Percentiles rank a stretch among this genome's conserved stretches.
Evolutionary conservation across 2,113 vertebrate genomes (phyloP).

Genomic region (Megaceryle torquata): DNA sequence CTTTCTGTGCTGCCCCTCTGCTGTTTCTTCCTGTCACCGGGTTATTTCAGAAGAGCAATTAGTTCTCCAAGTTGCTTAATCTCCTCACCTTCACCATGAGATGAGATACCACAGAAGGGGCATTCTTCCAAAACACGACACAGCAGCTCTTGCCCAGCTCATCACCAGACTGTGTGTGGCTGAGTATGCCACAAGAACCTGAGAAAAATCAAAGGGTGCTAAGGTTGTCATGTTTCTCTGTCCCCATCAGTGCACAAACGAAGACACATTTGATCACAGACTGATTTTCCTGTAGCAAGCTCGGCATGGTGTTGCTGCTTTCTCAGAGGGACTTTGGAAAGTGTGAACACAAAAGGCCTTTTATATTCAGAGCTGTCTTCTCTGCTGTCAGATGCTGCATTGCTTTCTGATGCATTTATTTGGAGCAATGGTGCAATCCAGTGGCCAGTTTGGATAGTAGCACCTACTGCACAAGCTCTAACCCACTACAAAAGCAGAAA

Average conservation of each 20-base stretch:
- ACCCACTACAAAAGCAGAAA: neutral
- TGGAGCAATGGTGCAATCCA: constrained; percentile 55
- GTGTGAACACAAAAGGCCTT: neutral
- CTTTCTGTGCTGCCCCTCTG: neutral
- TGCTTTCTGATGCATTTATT: neutral
- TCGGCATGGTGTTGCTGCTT: neutral
- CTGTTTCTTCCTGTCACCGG: neutral
- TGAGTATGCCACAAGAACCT: neutral
- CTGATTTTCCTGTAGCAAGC: neutral
- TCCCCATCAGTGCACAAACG: neutral
- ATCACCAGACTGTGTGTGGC: fast-evolving
- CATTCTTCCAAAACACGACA: neutral
- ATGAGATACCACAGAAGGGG: neutral
- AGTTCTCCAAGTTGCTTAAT: neutral
- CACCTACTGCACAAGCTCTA: neutral
- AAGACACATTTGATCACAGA: neutral
- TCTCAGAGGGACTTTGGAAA: neutral
- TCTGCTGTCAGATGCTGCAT: neutral
- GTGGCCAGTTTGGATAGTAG: constrained; percentile 19
- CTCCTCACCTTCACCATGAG: neutral
- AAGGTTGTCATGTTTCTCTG: neutral
- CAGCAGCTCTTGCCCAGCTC: neutral
- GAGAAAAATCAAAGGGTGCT: neutral
- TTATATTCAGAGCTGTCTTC: neutral
- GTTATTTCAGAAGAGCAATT: neutral